phyloP scores from a whole-genome alignment of 2,888 invertebrate species.

The Trachelus stipa region DNA sequence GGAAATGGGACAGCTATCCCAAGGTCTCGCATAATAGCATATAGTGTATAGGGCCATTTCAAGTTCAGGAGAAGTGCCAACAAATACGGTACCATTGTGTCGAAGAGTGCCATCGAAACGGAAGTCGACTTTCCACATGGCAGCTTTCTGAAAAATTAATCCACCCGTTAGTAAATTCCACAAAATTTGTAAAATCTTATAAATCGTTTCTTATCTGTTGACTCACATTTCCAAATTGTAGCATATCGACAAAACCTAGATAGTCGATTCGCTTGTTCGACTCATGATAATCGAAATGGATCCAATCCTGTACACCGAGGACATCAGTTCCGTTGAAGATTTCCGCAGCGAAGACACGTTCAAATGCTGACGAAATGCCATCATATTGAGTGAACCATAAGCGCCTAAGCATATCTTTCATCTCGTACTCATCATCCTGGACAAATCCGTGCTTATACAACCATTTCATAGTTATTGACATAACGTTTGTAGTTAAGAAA shows the following conservation, averaged over 20 bases:
- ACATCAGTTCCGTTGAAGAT: slow-evolving; percentile 79
- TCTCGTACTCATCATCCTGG: slow-evolving; percentile 67
- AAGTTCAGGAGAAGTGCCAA: slow-evolving; percentile 72
- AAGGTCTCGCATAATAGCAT: slow-evolving; percentile 70
- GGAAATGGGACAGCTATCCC: slow-evolving; percentile 66
- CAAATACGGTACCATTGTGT: slow-evolving; percentile 66
- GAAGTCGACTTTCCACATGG: slow-evolving; percentile 63
- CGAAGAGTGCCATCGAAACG: slow-evolving; percentile 63
- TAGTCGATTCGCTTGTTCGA: slow-evolving; percentile 77
- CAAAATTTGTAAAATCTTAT: not conserved
- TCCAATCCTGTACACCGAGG: slow-evolving; percentile 88
- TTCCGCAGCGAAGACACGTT: slow-evolving; percentile 92
- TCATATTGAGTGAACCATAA: slow-evolving; percentile 84
- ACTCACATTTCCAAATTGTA: slow-evolving; percentile 77
- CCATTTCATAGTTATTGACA: slow-evolving; percentile 51
- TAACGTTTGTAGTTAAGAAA: slow-evolving; percentile 51
- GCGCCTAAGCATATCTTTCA: slow-evolving; percentile 76
- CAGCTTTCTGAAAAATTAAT: slow-evolving; percentile 55
- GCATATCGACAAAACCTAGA: slow-evolving; percentile 79
- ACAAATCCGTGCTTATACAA: slow-evolving; percentile 46
- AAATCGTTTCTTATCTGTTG: not conserved
- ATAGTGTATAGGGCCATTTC: slow-evolving; percentile 73
- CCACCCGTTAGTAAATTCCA: not conserved
- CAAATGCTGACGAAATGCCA: slow-evolving; percentile 90
- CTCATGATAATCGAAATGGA: slow-evolving; percentile 84